Conservation (phyloP, 2,888 invertebrate genomes). For the Muschampia plurimacula region DNA sequence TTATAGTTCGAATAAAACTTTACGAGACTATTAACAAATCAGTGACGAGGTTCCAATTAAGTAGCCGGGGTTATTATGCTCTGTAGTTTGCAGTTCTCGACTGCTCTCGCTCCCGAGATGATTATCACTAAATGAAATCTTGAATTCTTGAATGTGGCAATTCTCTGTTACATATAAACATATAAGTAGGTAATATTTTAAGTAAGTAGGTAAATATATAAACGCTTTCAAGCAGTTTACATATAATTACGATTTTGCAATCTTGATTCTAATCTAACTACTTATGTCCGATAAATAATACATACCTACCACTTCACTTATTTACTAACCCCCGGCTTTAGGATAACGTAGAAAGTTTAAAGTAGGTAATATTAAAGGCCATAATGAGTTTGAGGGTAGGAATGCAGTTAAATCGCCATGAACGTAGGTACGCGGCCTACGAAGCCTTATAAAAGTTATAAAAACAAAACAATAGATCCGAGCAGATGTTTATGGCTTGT, state of each 20-base stretch:
- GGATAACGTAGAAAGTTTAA: background rate
- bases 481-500: conserved; percentile 51
- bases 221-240: conserved; percentile 3
- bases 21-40: conserved; percentile 78
- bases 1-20: conserved; percentile 67
- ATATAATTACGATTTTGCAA: conserved; percentile 26
- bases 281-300: conserved; percentile 7
- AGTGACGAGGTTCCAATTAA: conserved; percentile 76
- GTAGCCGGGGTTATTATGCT: conserved; percentile 66
- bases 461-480: conserved; percentile 49
- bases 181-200: background rate
- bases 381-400: background rate
- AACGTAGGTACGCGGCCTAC: conserved; percentile 55
- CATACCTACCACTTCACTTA: too few species aligned
- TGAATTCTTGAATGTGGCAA: conserved; percentile 65
- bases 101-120: conserved; percentile 59
- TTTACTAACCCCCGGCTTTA: background rate
- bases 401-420: background rate
- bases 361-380: background rate
- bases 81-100: conserved; percentile 53
- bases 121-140: conserved; percentile 79
- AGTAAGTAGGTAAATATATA: background rate
- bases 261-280: conserved; percentile 32
- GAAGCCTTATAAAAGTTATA: conserved; percentile 59
- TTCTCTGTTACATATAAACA: conserved; percentile 40